phyloP scores from a whole-genome alignment of 2,113 vertebrate species.

The Hiodon tergisus region DNA sequence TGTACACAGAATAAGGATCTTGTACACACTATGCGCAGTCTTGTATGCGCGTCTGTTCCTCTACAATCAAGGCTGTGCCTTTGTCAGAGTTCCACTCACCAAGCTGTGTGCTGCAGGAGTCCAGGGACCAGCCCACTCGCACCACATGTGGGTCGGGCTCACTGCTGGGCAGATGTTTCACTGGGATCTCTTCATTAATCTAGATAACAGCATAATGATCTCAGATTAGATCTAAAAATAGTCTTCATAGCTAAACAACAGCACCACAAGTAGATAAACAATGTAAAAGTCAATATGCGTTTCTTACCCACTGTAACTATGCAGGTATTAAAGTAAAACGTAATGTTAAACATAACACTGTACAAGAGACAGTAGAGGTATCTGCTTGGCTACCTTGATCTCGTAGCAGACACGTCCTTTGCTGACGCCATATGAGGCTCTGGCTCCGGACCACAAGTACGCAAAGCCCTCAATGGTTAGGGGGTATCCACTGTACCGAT shows the following conservation, averaged over 20 bases:
- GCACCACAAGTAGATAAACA: neutral
- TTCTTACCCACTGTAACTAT: no score
- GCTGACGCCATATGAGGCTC: slow-evolving; percentile 68
- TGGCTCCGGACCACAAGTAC: slow-evolving; percentile 73
- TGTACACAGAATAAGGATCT: neutral
- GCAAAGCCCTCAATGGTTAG: slow-evolving; percentile 77
- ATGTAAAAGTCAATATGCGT: neutral
- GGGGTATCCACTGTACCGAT: slow-evolving; percentile 71
- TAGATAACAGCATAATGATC: slow-evolving; percentile 28
- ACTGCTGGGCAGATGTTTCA: slow-evolving; percentile 69
- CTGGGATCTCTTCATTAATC: slow-evolving; percentile 75
- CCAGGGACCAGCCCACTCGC: slow-evolving; percentile 74
- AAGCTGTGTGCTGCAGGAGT: slow-evolving; percentile 71
- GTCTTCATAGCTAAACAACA: neutral
- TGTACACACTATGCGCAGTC: neutral
- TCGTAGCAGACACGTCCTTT: slow-evolving; percentile 73
- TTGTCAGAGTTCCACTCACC: slow-evolving; percentile 50
- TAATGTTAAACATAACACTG: neutral
- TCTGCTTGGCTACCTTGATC: slow-evolving; percentile 62
- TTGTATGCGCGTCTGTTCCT: neutral
- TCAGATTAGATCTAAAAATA: neutral
- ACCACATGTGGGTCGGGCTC: slow-evolving; percentile 76
- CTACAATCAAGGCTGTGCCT: neutral
- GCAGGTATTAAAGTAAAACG: neutral
- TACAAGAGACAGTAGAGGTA: neutral